phyloP scores from a whole-genome alignment of 1,140 invertebrate genomes.

The Copidosoma floridanum region DNA sequence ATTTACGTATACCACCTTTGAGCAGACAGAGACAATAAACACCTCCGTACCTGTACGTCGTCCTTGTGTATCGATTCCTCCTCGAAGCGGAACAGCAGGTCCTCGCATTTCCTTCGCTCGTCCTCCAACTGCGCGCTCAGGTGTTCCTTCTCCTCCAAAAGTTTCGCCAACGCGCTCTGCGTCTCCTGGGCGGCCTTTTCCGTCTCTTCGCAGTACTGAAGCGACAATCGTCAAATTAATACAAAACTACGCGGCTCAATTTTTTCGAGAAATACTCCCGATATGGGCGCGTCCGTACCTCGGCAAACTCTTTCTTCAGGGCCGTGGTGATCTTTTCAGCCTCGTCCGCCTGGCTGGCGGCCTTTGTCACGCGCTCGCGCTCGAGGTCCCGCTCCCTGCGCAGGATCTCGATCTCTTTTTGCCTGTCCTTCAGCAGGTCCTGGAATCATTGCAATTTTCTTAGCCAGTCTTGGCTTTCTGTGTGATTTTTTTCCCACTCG shows the following conservation, averaged over 20 bases:
- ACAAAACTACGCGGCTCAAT: too few species aligned
- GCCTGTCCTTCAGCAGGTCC: constrained; percentile 90
- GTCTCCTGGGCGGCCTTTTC: constrained; percentile 55
- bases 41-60: constrained; percentile 70
- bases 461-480: too few species aligned
- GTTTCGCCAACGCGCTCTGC: constrained; percentile 49
- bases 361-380: constrained; percentile 67
- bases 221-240: constrained; percentile 7
- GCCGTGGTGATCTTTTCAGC: constrained; percentile 58
- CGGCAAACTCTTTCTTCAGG: constrained; percentile 59
- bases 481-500: too few species aligned
- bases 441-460: too few species aligned
- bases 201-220: constrained; percentile 59
- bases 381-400: constrained; percentile 88
- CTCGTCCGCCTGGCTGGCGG: constrained; percentile 70
- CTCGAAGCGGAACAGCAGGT: constrained; percentile 87
- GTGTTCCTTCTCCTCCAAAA: constrained; percentile 67
- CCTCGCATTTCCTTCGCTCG: constrained; percentile 85
- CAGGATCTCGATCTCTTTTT: constrained; percentile 86
- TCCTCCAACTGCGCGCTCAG: constrained; percentile 75
- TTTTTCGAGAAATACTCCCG: too few species aligned
- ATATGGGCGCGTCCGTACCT: too few species aligned
- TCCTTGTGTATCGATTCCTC: constrained; percentile 80
- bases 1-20: too few species aligned
- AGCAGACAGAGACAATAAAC: too few species aligned